phyloP scores from a whole-genome alignment of 2,797 vertebrate species.

The Silurus aristotelis region DNA sequence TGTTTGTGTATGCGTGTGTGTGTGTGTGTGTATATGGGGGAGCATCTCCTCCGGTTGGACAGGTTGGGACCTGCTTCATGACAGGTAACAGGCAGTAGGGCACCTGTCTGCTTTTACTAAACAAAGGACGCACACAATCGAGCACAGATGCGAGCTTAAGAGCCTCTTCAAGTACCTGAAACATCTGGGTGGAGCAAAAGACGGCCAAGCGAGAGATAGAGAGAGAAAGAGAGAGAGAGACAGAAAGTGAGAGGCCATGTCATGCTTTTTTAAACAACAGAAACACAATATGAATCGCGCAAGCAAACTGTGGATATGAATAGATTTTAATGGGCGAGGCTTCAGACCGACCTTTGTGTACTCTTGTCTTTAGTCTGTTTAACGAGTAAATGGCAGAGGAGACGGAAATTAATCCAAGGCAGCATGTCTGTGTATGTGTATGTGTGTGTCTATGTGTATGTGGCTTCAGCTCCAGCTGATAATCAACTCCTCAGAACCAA shows the following conservation, averaged over 20 bases:
- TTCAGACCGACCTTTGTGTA: conserved; percentile 44
- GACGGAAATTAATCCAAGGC: conserved; percentile 57
- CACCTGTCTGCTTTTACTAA: conserved; percentile 45
- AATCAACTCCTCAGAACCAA: conserved; percentile 74
- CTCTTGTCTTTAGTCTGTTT: conserved; percentile 81
- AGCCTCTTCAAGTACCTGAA: conserved; percentile 32
- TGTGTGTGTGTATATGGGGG: conserved; percentile 27
- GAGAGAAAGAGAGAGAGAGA: not conserved
- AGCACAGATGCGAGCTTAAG: conserved; percentile 35
- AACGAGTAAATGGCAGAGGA: conserved; percentile 69
- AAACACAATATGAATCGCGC: conserved; percentile 17
- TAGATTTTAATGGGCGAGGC: conserved; percentile 1
- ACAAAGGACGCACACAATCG: conserved; percentile 40
- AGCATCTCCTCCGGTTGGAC: conserved; percentile 38
- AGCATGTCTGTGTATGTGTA: conserved; percentile 54
- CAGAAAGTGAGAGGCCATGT: not conserved
- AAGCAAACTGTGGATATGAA: not conserved
- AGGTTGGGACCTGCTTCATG: conserved; percentile 49
- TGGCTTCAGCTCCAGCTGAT: conserved; percentile 23
- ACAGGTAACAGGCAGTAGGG: conserved; percentile 37
- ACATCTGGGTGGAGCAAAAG: conserved; percentile 40
- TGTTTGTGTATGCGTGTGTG: conserved; percentile 30
- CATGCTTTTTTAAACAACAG: conserved; percentile 13
- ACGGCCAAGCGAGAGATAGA: conserved; percentile 45
- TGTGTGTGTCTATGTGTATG: conserved; percentile 40